These are phyloP conservation scores for Prionchulus punctatus DNA, from an alignment of 2,888 invertebrate species.

Conservation along the genomic window DNA sequence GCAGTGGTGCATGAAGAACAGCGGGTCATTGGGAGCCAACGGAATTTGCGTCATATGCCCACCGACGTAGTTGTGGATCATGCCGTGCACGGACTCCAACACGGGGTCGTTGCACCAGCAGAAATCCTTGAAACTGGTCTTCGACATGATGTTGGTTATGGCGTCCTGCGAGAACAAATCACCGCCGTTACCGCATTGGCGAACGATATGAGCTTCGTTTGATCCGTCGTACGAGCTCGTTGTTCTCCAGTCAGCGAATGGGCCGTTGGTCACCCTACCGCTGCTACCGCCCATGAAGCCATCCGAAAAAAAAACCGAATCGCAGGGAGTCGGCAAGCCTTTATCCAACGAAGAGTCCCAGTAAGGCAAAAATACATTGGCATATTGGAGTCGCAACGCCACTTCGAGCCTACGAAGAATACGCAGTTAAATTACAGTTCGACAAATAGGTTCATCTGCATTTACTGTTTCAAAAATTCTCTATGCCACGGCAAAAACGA, in stretches of 20 bases:
- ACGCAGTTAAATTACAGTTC: background rate
- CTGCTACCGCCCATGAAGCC: constrained; percentile 29
- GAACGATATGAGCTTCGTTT: no score
- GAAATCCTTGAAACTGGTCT: constrained; percentile 2
- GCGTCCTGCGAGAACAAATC: background rate
- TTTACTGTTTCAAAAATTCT: constrained; percentile 6
- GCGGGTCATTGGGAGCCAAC: constrained; percentile 32
- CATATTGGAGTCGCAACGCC: constrained; percentile 14
- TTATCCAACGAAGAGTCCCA: constrained; percentile 34
- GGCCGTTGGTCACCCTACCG: constrained; percentile 21
- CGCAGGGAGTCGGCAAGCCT: constrained; percentile 26
- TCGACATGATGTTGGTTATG: background rate
- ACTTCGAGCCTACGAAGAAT: constrained; percentile 7
- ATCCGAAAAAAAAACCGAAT: constrained; percentile 32
- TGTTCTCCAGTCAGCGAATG: background rate
- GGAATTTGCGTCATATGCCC: constrained; percentile 29
- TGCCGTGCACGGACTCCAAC: constrained; percentile 20
- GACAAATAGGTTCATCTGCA: no score
- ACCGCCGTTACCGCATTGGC: background rate
- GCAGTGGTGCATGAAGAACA: constrained; percentile 22
- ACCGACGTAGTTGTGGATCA: constrained; percentile 29
- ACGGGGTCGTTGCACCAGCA: constrained; percentile 17
- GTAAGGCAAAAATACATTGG: constrained; percentile 31
- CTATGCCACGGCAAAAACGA: constrained; percentile 9
- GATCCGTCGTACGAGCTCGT: no score